Evolutionary conservation across 92 coral and sea anemone species (phyloP).

Genomic region (Isaurus tuberculatus): DNA sequence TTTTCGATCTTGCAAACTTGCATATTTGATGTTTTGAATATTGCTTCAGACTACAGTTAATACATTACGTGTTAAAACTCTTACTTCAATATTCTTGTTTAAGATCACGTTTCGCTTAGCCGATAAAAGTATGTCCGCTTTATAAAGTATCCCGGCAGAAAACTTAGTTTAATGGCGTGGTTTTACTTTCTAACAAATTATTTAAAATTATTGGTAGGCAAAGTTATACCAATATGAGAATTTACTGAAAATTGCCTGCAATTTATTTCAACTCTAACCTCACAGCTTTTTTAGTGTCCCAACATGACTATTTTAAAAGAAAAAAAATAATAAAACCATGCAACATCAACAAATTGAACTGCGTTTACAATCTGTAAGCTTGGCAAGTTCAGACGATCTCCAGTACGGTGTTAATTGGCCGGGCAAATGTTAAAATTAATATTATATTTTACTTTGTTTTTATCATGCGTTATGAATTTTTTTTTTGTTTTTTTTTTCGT

Average conservation of each 20-base stretch:
- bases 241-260: too few relatives aligned
- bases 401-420: slow-evolving; percentile 1
- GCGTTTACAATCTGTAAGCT: background rate
- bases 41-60: background rate
- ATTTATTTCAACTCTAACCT: background rate
- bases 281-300: too few relatives aligned
- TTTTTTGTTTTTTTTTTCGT: background rate
- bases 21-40: background rate
- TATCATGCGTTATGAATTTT: background rate
- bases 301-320: background rate
- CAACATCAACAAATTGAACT: too few relatives aligned
- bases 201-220: background rate
- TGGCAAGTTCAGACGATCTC: background rate
- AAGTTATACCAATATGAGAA: too few relatives aligned
- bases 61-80: background rate
- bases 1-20: background rate
- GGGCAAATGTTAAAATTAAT: background rate
- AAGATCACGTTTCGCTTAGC: background rate
- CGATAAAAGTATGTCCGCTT: background rate
- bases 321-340: background rate
- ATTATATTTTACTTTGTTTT: slow-evolving; percentile 13
- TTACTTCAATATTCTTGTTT: background rate
- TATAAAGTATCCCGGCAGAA: background rate
- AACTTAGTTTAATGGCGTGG: background rate
- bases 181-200: background rate